Evolutionary conservation across 2,113 vertebrate species (phyloP).

Genomic region (Machaerirhynchus nigripectus): DNA sequence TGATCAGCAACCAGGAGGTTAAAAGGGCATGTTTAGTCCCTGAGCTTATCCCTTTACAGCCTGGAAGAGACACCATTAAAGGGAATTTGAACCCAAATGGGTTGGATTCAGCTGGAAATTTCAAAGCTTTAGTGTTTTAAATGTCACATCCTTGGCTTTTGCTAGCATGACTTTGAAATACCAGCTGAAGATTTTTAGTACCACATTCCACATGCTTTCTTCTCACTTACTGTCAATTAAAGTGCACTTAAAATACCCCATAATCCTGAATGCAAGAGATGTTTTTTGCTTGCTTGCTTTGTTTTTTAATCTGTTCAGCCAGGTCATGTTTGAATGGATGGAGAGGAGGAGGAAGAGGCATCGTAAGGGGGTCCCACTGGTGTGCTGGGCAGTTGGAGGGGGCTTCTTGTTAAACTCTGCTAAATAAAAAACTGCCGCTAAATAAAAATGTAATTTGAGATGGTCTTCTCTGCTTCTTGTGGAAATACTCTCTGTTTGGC

Average conservation of each 20-base stretch:
- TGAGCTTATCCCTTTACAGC: not conserved
- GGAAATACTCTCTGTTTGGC: not conserved
- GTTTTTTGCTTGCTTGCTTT: not conserved
- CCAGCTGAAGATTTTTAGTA: not conserved
- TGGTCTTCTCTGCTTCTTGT: not conserved
- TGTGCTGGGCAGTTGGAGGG: not conserved
- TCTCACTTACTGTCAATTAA: not conserved
- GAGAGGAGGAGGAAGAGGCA: not conserved
- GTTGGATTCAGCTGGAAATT: not conserved
- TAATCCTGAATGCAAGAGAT: not conserved
- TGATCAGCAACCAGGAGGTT: not conserved
- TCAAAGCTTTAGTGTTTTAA: conserved; percentile 17
- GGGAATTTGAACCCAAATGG: not conserved
- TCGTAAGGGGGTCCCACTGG: not conserved
- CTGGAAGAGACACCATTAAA: not conserved
- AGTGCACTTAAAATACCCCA: not conserved
- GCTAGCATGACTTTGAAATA: not conserved
- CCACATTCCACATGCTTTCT: not conserved
- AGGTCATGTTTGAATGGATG: not conserved
- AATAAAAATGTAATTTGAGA: not conserved
- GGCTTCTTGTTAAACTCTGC: not conserved
- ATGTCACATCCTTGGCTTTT: not conserved
- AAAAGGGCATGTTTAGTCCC: not conserved
- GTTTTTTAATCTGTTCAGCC: not conserved
- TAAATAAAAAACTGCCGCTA: not conserved